These are phyloP conservation scores for Heterodera schachtii DNA, from an alignment of 1,140 invertebrate genomes.

Conservation along the genomic window DNA sequence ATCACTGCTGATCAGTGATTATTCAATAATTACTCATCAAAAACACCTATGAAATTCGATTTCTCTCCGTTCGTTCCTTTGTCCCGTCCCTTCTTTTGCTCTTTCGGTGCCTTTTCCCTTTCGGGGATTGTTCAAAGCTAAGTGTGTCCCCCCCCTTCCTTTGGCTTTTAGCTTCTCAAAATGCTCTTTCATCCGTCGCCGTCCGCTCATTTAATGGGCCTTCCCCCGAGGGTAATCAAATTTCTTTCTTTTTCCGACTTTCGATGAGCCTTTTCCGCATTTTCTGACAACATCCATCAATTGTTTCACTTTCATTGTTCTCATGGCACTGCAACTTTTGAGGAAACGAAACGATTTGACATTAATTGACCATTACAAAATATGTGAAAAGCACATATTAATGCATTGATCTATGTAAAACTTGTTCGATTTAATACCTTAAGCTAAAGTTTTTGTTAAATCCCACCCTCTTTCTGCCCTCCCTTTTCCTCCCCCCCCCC, in stretches of 20 bases:
- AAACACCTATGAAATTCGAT: too few relatives aligned
- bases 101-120: neutral
- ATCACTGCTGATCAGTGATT: too few relatives aligned
- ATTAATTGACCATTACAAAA: too few relatives aligned
- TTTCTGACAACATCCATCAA: neutral
- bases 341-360: neutral
- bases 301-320: neutral
- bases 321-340: neutral
- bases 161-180: neutral
- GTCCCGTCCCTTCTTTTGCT: neutral
- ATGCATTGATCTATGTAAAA: too few relatives aligned
- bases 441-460: too few relatives aligned
- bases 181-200: constrained; percentile 3
- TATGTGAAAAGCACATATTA: too few relatives aligned
- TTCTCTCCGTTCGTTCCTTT: too few relatives aligned
- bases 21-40: too few relatives aligned
- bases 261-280: neutral
- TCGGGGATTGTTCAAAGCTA: neutral
- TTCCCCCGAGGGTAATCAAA: constrained; percentile 15
- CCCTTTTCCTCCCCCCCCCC: too few relatives aligned
- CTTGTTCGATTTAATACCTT: too few relatives aligned
- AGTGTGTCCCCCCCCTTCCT: too few relatives aligned
- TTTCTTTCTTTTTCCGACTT: neutral
- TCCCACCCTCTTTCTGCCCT: too few relatives aligned
- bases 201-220: constrained; percentile 3